These are phyloP conservation scores for Iselma pallidipennis DNA, from an alignment of 2,888 invertebrate species.

Conservation along the genomic window DNA sequence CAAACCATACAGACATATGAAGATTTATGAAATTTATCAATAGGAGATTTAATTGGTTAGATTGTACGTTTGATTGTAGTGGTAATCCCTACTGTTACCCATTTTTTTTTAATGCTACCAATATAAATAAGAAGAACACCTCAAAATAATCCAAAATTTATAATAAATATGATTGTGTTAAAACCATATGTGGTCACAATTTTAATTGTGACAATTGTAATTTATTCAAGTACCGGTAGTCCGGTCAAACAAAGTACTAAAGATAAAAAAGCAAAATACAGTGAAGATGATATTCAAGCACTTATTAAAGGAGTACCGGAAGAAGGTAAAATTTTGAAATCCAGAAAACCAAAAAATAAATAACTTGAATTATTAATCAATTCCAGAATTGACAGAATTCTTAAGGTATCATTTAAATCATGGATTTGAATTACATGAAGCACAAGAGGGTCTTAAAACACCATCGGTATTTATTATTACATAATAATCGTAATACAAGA, in stretches of 20 bases:
- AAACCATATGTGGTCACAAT: neutral
- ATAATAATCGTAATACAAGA: no score
- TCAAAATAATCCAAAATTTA: no score
- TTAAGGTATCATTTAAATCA: constrained; percentile 6
- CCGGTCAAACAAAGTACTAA: neutral
- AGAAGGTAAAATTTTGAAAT: neutral
- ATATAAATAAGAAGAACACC: no score
- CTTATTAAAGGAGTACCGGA: neutral
- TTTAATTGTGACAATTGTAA: neutral
- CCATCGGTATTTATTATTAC: neutral
- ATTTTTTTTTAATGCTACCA: no score
- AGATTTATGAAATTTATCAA: neutral
- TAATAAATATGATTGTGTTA: neutral
- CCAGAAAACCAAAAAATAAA: neutral
- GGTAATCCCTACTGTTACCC: neutral
- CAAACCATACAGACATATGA: neutral
- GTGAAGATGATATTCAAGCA: neutral
- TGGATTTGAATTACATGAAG: neutral
- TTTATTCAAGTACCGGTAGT: neutral
- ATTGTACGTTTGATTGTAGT: neutral
- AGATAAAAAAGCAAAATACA: no score
- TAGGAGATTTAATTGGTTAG: neutral
- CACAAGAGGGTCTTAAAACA: neutral
- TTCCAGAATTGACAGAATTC: constrained; percentile 8
- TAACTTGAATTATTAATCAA: neutral